Conservation (phyloP, 1,140 invertebrate species). For the Drosophila biarmipes region DNA sequence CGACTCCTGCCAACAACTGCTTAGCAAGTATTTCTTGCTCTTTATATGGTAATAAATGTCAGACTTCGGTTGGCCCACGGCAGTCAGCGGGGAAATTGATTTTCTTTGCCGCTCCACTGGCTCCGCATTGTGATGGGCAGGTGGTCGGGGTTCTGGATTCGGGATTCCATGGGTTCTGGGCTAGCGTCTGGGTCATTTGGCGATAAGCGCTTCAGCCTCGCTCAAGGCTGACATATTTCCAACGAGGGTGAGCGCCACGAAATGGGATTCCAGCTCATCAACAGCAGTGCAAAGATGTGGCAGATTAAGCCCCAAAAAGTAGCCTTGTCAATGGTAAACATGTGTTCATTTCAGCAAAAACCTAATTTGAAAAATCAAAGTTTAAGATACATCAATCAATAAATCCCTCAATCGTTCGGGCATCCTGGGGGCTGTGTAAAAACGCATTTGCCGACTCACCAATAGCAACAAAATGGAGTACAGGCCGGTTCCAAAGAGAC, state of each 20-base stretch:
- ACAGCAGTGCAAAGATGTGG: slow-evolving; percentile 48
- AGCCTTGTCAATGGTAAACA: slow-evolving; percentile 53
- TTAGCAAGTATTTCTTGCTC: slow-evolving; percentile 61
- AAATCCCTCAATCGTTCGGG: not conserved
- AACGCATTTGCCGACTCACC: not conserved
- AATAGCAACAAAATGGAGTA: not conserved
- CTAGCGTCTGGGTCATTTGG: slow-evolving; percentile 50
- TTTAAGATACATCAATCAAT: not conserved
- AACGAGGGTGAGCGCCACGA: slow-evolving; percentile 20
- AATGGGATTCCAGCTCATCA: slow-evolving; percentile 59
- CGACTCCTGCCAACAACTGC: slow-evolving; percentile 13
- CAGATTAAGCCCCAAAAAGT: slow-evolving; percentile 49
- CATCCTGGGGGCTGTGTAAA: not conserved
- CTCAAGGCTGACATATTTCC: slow-evolving; percentile 51
- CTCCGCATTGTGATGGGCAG: slow-evolving; percentile 11
- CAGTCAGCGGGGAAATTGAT: slow-evolving; percentile 65
- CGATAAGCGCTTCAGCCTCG: slow-evolving; percentile 51
- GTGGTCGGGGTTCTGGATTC: slow-evolving; percentile 17
- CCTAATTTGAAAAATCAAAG: not conserved
- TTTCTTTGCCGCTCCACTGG: slow-evolving; percentile 66
- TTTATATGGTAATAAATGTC: slow-evolving; percentile 81
- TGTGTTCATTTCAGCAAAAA: not conserved
- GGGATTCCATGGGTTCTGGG: slow-evolving; percentile 1
- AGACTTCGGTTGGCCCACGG: slow-evolving; percentile 49
- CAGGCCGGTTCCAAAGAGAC: too few species aligned